phyloP scores from a whole-genome alignment of 2,888 invertebrate species.

The Euproctis similis region DNA sequence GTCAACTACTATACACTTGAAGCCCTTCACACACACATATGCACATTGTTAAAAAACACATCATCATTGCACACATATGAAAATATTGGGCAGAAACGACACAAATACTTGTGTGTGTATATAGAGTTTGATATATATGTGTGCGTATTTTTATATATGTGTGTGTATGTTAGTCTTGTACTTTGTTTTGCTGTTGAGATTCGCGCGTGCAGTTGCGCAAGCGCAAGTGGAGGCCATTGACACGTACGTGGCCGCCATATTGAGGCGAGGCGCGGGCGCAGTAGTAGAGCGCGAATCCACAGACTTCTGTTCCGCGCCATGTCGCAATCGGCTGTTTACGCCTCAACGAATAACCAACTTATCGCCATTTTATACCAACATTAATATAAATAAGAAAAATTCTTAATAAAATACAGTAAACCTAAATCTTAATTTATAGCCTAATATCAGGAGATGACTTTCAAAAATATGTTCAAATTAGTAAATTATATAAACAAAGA shows the following conservation, averaged over 20 bases:
- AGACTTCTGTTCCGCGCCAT: conserved; percentile 56
- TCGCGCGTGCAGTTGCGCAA: conserved; percentile 74
- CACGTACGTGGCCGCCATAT: conserved; percentile 58
- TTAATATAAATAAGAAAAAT: too few relatives aligned
- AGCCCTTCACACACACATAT: conserved; percentile 56
- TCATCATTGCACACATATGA: conserved; percentile 10
- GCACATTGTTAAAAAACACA: conserved; percentile 7
- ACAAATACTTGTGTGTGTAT: conserved; percentile 29
- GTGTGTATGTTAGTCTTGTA: conserved; percentile 32
- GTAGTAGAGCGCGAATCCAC: conserved; percentile 65
- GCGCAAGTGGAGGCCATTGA: conserved; percentile 71
- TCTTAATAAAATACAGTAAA: too few relatives aligned
- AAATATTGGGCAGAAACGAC: conserved; percentile 37
- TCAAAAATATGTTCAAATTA: too few relatives aligned
- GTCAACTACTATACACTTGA: conserved; percentile 48
- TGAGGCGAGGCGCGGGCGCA: conserved; percentile 38
- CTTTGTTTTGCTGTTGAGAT: conserved; percentile 74
- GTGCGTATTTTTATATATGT: conserved; percentile 9
- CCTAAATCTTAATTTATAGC: too few relatives aligned
- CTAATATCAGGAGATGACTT: too few relatives aligned
- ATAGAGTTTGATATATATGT: conserved; percentile 39
- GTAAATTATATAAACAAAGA: too few relatives aligned
- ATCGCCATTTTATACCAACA: too few relatives aligned
- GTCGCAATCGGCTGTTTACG: conserved; percentile 53
- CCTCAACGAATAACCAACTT: too few relatives aligned